A percentile compares a stretch with the other conserved stretches of the same genome.
Conservation (phyloP, 2,797 vertebrate genomes). For the Acipenser oxyrinchus region DNA sequence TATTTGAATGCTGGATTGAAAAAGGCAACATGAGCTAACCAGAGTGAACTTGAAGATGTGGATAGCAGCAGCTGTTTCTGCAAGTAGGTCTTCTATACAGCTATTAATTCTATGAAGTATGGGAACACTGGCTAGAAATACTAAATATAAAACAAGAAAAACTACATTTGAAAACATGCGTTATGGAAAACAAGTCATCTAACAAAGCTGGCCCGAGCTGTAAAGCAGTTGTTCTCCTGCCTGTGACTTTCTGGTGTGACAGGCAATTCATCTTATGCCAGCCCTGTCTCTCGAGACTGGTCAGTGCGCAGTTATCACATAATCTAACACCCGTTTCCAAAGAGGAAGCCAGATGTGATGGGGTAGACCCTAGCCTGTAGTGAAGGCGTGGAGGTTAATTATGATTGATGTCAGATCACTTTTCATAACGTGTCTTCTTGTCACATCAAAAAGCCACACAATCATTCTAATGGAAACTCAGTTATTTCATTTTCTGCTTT, state of each 20-base stretch:
- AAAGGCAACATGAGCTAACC: too few species aligned
- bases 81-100: too few species aligned
- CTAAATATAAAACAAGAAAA: constrained; percentile 4
- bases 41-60: too few species aligned
- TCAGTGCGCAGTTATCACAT: constrained; percentile 48
- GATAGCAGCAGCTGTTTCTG: too few species aligned
- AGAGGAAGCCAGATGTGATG: constrained; percentile 63
- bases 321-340: constrained; percentile 58
- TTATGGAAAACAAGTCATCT: background rate
- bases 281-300: constrained; percentile 49
- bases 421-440: constrained; percentile 50
- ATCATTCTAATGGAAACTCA: constrained; percentile 32
- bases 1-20: too few species aligned
- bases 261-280: constrained; percentile 64
- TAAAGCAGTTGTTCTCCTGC: constrained; percentile 44
- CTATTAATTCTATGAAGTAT: too few species aligned
- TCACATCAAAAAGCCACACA: constrained; percentile 44
- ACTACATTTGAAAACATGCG: constrained; percentile 9
- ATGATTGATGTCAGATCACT: constrained; percentile 67
- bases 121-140: too few species aligned
- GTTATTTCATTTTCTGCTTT: constrained; percentile 18
- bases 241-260: constrained; percentile 50
- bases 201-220: constrained; percentile 15
- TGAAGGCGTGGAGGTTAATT: constrained; percentile 60
- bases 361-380: constrained; percentile 51